Evolutionary conservation across 2,113 vertebrate genomes (phyloP).

Genomic region (Tragulus kanchil): DNA sequence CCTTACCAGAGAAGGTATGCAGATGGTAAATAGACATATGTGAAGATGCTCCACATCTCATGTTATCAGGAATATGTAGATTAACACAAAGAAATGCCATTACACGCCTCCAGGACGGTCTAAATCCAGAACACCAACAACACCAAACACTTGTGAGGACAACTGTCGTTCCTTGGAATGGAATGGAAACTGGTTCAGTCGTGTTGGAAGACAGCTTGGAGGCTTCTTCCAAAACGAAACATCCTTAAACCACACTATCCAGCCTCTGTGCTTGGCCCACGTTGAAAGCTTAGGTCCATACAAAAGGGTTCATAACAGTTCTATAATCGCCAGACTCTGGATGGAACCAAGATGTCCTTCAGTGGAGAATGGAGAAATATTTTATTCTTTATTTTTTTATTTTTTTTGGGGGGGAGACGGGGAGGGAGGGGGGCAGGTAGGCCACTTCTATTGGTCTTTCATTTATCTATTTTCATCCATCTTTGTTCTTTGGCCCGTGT

Average conservation of each 20-base stretch:
- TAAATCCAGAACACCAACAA: background rate
- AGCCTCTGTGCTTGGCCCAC: background rate
- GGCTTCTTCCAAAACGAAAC: background rate
- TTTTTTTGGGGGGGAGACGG: too few species aligned
- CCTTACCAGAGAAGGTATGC: background rate
- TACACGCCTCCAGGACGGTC: background rate
- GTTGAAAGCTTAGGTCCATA: background rate
- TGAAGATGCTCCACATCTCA: background rate
- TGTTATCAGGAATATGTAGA: background rate
- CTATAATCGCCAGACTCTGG: background rate
- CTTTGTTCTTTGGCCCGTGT: too few species aligned
- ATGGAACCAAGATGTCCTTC: background rate
- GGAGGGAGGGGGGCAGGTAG: too few species aligned
- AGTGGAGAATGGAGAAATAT: background rate
- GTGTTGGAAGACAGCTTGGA: background rate
- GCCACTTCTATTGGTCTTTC: too few species aligned
- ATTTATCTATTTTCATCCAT: too few species aligned
- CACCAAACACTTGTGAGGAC: background rate
- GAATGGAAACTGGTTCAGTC: background rate
- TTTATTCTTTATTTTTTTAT: too few species aligned
- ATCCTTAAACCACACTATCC: background rate
- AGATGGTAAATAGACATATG: background rate
- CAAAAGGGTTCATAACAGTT: background rate
- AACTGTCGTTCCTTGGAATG: background rate
- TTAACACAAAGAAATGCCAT: background rate